Evolutionary conservation across 2,888 invertebrate genomes (phyloP), one percentile per base, ranked within the genome.

Genomic region (Orchesellides sinensis): DNA sequence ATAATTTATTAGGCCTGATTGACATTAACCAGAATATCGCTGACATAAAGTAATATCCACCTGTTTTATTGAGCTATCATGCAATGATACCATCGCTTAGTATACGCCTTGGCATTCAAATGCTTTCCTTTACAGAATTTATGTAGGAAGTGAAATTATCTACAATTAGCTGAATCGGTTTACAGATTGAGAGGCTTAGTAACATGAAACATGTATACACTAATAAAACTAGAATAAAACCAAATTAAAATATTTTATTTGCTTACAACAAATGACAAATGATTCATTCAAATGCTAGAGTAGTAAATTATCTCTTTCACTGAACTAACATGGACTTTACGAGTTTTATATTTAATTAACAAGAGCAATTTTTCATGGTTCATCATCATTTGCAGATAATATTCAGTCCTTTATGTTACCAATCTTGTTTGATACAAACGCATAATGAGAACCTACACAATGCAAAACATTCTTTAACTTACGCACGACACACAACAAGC

Each of bases 221-320:
- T n/a, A n/a, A n/a, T n/a, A n/a, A n/a, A n/a, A n/a, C n/a, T n/a
- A n/a, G n/a, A n/a, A n/a, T n/a, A n/a, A n/a, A n/a, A n/a, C n/a
- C n/a, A n/a, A n/a, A n/a, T n/a, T n/a, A n/a, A n/a, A n/a, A n/a
- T n/a, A n/a, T n/a, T n/a, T n/a, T n/a, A n/a, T n/a, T n/a, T n/a
- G n/a, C n/a, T n/a, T n/a, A n/a, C n/a, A n/a, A n/a, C n/a, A 78
- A 78, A 69, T 78, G 78, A 78, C 78, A 78, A 78, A 78, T 78
- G 70, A 65, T 63, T 27, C 54, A 21, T 63, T 14, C 25, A 35
- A 66, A 35, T n/a, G 27, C 27, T n/a, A 29, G n/a, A 10, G 6
- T 27, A 10, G 54, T 25, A 27, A 27, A 27, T 4, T 59, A 27
- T 59, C 27, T 29, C 14, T 10, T 59, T 59, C 59, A 63, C 47